phyloP scores from a whole-genome alignment of 2,113 vertebrate species.

The Macrotus californicus region DNA sequence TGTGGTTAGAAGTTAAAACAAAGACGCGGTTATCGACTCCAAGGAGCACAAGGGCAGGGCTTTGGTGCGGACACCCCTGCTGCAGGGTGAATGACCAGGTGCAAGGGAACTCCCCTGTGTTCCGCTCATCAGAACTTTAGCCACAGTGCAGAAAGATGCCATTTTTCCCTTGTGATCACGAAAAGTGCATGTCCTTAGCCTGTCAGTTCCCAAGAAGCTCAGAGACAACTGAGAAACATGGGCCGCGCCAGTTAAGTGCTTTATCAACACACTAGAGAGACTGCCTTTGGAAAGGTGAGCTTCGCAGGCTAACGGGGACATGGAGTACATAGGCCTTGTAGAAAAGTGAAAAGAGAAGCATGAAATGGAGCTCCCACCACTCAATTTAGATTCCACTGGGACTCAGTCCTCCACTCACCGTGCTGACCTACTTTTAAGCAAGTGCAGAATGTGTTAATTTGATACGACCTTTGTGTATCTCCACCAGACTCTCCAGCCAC shows the following conservation, averaged over 20 bases:
- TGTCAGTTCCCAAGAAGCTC: neutral
- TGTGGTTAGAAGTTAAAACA: neutral
- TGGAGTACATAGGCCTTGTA: neutral
- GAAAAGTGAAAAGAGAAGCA: neutral
- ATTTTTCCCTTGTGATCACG: neutral
- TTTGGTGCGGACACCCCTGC: neutral
- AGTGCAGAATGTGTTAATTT: neutral
- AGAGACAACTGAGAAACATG: neutral
- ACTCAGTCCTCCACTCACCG: neutral
- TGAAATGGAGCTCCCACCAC: neutral
- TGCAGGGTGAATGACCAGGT: neutral
- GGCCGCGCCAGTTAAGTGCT: neutral
- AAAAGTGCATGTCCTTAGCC: conserved; percentile 17
- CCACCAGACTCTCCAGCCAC: neutral
- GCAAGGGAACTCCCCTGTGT: neutral
- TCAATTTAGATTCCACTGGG: neutral
- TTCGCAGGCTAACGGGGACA: neutral
- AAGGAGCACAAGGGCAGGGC: neutral
- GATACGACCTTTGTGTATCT: neutral
- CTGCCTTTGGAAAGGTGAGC: neutral
- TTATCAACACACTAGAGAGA: conserved; percentile 13
- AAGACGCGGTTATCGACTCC: neutral
- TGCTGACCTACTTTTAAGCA: neutral
- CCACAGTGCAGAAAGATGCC: neutral
- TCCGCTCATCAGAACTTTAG: neutral